Conservation (phyloP, 2,113 vertebrate genomes). For the Macroglossus sobrinus region DNA sequence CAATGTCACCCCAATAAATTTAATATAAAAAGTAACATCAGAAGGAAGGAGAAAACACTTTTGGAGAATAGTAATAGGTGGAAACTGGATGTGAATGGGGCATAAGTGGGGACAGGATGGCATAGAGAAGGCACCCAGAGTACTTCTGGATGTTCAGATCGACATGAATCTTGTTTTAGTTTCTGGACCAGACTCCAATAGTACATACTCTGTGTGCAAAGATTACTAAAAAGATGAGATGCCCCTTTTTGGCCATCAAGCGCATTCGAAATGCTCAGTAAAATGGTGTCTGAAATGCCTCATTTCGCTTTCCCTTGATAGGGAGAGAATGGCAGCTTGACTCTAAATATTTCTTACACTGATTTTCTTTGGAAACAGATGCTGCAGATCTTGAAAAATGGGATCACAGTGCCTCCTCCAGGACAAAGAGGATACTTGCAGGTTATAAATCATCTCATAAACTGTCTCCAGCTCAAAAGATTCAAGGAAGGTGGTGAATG, state of each 20-base stretch:
- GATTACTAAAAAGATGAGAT: neutral
- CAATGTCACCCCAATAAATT: too few species aligned
- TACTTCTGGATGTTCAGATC: neutral
- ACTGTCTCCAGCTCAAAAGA: neutral
- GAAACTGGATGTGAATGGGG: neutral
- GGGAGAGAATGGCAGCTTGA: neutral
- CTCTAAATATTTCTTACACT: neutral
- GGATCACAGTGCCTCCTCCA: constrained; percentile 72
- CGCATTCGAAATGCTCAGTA: constrained; percentile 39
- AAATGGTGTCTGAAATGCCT: neutral
- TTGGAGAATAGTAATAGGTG: neutral
- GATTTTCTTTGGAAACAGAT: neutral
- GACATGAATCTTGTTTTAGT: neutral
- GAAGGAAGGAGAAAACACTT: neutral
- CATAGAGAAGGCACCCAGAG: neutral
- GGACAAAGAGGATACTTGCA: constrained; percentile 46
- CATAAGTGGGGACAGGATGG: neutral
- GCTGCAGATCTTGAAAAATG: constrained; percentile 48
- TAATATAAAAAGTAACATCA: neutral
- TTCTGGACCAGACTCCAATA: neutral
- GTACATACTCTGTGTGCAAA: neutral
- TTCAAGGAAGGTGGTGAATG: neutral
- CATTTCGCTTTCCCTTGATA: constrained; percentile 13
- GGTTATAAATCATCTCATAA: neutral
- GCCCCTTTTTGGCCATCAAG: constrained; percentile 33